A percentile compares a stretch with the other conserved stretches of the same genome.
Evolutionary conservation across 2,888 invertebrate genomes (phyloP).

Genomic region (Eilema caniola): DNA sequence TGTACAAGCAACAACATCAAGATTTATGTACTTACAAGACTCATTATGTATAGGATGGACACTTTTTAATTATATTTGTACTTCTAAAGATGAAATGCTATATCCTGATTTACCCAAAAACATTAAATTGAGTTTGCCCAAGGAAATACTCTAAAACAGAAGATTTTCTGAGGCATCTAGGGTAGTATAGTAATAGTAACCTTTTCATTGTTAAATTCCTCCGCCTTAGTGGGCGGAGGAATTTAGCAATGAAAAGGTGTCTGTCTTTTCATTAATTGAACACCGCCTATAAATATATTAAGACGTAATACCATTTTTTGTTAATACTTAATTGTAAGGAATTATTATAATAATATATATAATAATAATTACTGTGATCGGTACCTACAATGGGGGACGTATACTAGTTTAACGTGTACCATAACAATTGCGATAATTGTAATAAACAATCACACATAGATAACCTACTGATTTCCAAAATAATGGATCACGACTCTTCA

Average conservation of each 20-base stretch:
- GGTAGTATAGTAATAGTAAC: background rate
- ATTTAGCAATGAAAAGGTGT: too few relatives aligned
- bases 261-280: too few relatives aligned
- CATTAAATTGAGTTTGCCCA: constrained; percentile 35
- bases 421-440: background rate
- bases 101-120: constrained; percentile 43
- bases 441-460: background rate
- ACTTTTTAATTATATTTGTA: constrained; percentile 35
- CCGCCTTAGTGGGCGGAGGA: too few relatives aligned
- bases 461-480: constrained; percentile 9
- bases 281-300: background rate
- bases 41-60: constrained; percentile 7
- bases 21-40: constrained; percentile 18
- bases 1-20: constrained; percentile 9
- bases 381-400: background rate
- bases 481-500: constrained; percentile 24
- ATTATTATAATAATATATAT: background rate
- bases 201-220: background rate
- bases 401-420: background rate
- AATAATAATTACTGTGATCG: background rate
- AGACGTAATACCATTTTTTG: background rate
- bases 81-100: constrained; percentile 41
- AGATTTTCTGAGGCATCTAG: background rate
- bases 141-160: constrained; percentile 7
- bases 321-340: background rate